phyloP scores from a whole-genome alignment of 2,888 invertebrate species.

The Agrilus biguttatus region DNA sequence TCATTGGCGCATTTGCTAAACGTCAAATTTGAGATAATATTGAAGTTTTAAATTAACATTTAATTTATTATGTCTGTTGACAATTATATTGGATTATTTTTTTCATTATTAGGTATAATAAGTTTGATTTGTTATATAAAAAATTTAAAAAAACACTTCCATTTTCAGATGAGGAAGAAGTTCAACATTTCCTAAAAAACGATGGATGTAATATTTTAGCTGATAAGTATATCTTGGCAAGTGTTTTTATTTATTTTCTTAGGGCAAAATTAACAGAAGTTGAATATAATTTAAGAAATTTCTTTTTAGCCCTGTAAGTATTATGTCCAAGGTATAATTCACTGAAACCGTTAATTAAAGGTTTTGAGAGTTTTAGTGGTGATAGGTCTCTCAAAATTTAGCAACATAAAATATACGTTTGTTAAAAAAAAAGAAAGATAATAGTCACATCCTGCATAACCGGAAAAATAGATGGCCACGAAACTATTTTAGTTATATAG shows the following conservation, averaged over 20 bases:
- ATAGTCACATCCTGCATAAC: no score
- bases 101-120: conserved; percentile 10
- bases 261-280: conserved; percentile 30
- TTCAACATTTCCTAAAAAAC: conserved; percentile 29
- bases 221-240: conserved; percentile 42
- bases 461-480: no score
- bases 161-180: conserved; percentile 23
- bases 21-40: no score
- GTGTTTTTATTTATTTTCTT: conserved; percentile 41
- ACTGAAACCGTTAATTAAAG: not conserved
- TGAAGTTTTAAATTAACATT: no score
- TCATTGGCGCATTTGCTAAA: no score
- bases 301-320: conserved; percentile 41
- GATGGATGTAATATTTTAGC: conserved; percentile 35
- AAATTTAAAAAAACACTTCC: no score
- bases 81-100: conserved; percentile 8
- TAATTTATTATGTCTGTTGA: conserved; percentile 9
- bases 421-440: no score
- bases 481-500: no score
- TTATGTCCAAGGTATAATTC: not conserved
- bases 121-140: no score
- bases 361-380: no score
- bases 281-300: conserved; percentile 36
- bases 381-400: no score
- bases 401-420: no score